Conservation (phyloP, 2,888 invertebrate species). For the Nomada ferruginata region DNA sequence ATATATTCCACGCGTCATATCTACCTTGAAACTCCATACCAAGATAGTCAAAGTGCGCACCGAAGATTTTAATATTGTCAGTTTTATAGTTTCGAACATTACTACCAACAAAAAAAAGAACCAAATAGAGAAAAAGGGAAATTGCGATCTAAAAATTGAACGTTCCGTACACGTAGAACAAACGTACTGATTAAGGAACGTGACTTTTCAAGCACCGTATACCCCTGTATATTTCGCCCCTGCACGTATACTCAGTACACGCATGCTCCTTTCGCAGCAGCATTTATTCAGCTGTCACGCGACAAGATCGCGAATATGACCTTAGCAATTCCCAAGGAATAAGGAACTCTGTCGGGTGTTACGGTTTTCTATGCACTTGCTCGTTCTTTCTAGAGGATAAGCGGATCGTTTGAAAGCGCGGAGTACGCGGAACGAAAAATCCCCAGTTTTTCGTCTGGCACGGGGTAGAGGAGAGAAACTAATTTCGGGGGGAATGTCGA, state of each 20-base stretch:
- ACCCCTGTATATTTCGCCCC: conserved; percentile 13
- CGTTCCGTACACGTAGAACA: conserved; percentile 35
- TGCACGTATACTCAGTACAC: conserved; percentile 20
- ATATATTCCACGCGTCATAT: neutral
- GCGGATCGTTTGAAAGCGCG: neutral
- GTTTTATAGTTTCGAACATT: neutral
- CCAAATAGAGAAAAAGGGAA: neutral
- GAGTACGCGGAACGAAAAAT: neutral
- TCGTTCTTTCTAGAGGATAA: neutral
- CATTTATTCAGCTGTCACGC: conserved; percentile 24
- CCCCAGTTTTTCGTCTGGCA: neutral
- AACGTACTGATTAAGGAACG: conserved; percentile 44
- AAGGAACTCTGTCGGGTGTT: conserved; percentile 8
- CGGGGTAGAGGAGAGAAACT: conserved; percentile 4
- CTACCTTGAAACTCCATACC: neutral
- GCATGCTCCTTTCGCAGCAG: conserved; percentile 54
- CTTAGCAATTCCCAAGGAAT: conserved; percentile 38
- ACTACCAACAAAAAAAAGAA: neutral
- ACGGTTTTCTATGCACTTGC: neutral
- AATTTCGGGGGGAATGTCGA: conserved; percentile 13
- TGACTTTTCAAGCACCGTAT: conserved; percentile 34
- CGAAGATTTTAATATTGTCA: neutral
- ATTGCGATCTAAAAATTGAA: conserved; percentile 1
- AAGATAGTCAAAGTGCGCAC: neutral
- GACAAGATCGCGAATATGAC: conserved; percentile 55